These are phyloP conservation scores for Ceraclea dissimilis DNA, from an alignment of 2,888 invertebrate species.

Conservation along the genomic window DNA sequence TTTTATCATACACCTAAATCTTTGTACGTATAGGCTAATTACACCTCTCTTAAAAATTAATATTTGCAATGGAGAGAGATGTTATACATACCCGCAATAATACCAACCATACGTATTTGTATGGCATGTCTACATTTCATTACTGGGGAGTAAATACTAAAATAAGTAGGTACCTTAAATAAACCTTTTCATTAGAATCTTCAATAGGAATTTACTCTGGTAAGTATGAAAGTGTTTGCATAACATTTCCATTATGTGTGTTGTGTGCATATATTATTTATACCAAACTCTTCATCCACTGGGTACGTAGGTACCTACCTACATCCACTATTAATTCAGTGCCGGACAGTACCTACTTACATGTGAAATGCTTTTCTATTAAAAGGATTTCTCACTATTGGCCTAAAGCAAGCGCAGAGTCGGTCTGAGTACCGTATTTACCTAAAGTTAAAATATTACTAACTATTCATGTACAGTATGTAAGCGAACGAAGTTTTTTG, in stretches of 20 bases:
- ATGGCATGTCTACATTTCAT: not conserved
- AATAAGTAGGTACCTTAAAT: no score
- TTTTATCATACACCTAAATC: no score
- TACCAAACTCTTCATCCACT: not conserved
- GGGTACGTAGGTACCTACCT: not conserved
- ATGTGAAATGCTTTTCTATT: conserved; percentile 14
- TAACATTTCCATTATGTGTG: conserved; percentile 8
- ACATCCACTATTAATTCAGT: conserved; percentile 7
- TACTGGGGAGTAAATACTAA: not conserved
- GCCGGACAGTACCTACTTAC: conserved; percentile 1
- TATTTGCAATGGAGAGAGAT: no score
- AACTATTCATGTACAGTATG: no score
- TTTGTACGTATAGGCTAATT: no score
- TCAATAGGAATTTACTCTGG: not conserved
- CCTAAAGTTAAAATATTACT: no score
- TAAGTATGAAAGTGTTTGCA: not conserved
- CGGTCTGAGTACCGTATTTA: not conserved
- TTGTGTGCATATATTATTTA: not conserved
- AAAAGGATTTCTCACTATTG: conserved; percentile 16
- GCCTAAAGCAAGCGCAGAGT: conserved; percentile 4
- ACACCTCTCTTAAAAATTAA: no score
- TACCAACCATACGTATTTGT: no score
- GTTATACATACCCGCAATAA: no score
- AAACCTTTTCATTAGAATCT: not conserved
- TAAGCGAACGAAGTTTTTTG: no score